phyloP scores from a whole-genome alignment of 2,113 vertebrate species.

The Clarias macrocephalus region DNA sequence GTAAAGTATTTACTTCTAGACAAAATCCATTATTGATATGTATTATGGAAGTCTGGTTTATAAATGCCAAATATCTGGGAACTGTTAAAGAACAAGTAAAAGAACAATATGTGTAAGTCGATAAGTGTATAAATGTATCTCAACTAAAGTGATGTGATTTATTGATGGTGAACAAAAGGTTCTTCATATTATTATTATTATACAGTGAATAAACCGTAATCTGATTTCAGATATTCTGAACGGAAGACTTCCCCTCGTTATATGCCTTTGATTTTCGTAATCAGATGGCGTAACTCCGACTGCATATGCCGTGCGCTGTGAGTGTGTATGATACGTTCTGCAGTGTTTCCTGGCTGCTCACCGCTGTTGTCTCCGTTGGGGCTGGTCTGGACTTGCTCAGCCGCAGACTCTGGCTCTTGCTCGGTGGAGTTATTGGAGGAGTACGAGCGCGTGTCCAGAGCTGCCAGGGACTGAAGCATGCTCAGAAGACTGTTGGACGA shows the following conservation, averaged over 20 bases:
- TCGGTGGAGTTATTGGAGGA: slow-evolving; percentile 93
- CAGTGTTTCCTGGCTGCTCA: slow-evolving; percentile 62
- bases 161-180: neutral
- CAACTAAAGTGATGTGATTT: neutral
- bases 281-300: neutral
- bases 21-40: neutral
- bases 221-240: neutral
- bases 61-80: neutral
- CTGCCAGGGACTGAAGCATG: slow-evolving; percentile 94
- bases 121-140: neutral
- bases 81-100: neutral
- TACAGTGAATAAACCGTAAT: neutral
- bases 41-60: neutral
- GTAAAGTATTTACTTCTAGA: neutral
- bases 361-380: slow-evolving; percentile 88
- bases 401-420: slow-evolving; percentile 55
- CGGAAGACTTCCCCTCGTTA: neutral
- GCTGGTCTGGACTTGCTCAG: slow-evolving; percentile 83
- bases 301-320: neutral
- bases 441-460: slow-evolving; percentile 87
- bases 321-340: neutral
- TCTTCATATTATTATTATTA: neutral
- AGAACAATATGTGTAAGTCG: no score
- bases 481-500: slow-evolving; percentile 93
- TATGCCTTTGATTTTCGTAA: neutral